A percentile compares a stretch with the other conserved stretches of the same genome.
These are phyloP conservation scores for Crocidura indochinensis DNA, from an alignment of 2,797 vertebrate species.

Conservation along the genomic window DNA sequence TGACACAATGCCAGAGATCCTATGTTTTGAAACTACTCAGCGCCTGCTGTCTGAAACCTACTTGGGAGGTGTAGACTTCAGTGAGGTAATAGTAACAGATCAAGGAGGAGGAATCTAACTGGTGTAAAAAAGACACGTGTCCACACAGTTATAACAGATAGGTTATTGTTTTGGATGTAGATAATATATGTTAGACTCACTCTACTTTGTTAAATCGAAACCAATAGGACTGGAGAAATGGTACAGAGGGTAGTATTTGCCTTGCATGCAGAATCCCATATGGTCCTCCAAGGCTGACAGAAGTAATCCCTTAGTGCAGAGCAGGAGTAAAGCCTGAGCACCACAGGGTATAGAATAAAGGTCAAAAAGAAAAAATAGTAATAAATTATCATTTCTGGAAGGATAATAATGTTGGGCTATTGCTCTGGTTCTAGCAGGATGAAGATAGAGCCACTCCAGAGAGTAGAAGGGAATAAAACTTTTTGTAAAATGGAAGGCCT, in stretches of 20 bases:
- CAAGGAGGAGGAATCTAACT: neutral
- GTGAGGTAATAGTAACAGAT: neutral
- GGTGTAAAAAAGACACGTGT: neutral
- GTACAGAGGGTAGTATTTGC: too few species aligned
- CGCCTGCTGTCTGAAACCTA: neutral
- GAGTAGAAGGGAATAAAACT: neutral
- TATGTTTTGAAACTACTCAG: neutral
- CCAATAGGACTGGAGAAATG: too few species aligned
- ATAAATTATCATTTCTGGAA: conserved; percentile 34
- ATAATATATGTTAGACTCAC: neutral
- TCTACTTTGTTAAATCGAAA: neutral
- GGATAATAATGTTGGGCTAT: conserved; percentile 38
- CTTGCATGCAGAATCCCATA: too few species aligned
- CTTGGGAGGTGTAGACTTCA: neutral
- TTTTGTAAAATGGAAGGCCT: conserved; percentile 16
- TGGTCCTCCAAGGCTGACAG: too few species aligned
- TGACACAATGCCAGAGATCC: neutral
- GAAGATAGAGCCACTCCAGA: neutral
- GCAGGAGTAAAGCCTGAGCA: too few species aligned
- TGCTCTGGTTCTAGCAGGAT: conserved; percentile 2
- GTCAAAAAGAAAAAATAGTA: too few species aligned
- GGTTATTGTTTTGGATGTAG: neutral
- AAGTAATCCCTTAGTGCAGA: too few species aligned
- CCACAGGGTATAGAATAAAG: too few species aligned
- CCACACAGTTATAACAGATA: too few species aligned